Base-by-base conservation (phyloP, 2,888 invertebrate genomes). In the Ellobium chinense region DNA sequence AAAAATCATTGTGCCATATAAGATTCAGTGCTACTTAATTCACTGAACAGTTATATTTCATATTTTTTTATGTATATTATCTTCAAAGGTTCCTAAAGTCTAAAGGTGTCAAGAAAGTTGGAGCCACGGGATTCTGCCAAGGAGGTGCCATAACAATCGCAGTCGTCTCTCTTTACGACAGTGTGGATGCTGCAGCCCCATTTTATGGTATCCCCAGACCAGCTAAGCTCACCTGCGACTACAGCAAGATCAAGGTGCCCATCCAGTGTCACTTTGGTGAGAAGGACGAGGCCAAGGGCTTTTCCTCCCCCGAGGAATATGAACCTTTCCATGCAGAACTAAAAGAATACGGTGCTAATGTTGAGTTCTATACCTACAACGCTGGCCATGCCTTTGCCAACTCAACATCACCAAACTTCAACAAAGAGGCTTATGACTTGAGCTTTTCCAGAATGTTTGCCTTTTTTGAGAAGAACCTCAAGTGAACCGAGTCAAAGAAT, bases 41-140 rank as follows among this genome's bases (percentile, higher is more conserved):
- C 7, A 56, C 21, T n/a, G 21, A 56, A 56, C 24, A 18, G 24
- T 56, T 5, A 21, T 24, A 56, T 24, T 3, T 56, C 24, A n/a
- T 56, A 29, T 5, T 2, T 37, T 27, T 46, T 69, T 18, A n/a
- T n/a, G n/a, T n/a, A n/a, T n/a, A n/a, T n/a, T n/a, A n/a, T n/a
- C n/a, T n/a, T n/a, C 29, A 37, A 37, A 79, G 78, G 36, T 74
- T 60, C 37, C 56, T 80, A 2, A 80, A 80, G 18, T 65, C 73
- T 36, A 14, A 29, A 34, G 80, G 80, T 2, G 29, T 66, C 66
- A 82, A 70, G 29, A 83, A 90, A 87, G 89, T 91, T 24, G 92
- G 92, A 0, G 90, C 91, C 18, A 90, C 89, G 1, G 92, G 92
- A 5, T 92, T 91, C 86, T 91, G 92, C 78, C 90, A 91, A 89